phyloP scores from a whole-genome alignment of 53 echinoderm and acorn worm species.

The Crossaster papposus region DNA sequence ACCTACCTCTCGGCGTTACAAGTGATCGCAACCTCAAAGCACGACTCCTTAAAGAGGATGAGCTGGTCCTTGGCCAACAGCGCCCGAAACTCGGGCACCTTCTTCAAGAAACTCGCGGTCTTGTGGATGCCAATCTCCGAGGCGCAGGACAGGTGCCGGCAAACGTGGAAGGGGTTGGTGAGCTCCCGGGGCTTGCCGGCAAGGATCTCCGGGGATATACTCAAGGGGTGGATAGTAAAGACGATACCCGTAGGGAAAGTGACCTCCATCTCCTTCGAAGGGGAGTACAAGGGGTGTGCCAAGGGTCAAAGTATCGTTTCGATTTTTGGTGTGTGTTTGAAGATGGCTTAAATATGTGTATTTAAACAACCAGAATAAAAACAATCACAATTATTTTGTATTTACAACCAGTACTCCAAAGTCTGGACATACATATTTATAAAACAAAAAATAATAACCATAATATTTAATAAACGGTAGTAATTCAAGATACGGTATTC shows the following conservation, averaged over 20 bases:
- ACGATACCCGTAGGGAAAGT: slow-evolving; percentile 52
- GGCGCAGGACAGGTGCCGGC: slow-evolving; percentile 61
- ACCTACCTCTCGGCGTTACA: slow-evolving; percentile 49
- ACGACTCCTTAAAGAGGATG: slow-evolving; percentile 72
- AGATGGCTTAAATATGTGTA: too few species aligned
- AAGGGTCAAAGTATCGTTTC: too few species aligned
- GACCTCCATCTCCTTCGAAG: slow-evolving; percentile 40
- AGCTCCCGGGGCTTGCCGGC: slow-evolving; percentile 72
- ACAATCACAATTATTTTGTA: too few species aligned
- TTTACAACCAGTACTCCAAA: too few species aligned
- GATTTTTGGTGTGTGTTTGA: too few species aligned
- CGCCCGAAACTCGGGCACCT: slow-evolving; percentile 57
- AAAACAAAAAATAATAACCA: too few species aligned
- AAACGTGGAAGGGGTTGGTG: slow-evolving; percentile 69
- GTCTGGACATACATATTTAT: too few species aligned
- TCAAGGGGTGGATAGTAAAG: slow-evolving; percentile 35
- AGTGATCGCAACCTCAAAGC: slow-evolving; percentile 62
- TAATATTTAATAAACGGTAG: too few species aligned
- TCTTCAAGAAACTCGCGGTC: slow-evolving; percentile 71
- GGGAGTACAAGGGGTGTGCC: not conserved
- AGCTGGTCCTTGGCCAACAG: slow-evolving; percentile 68
- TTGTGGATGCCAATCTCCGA: slow-evolving; percentile 78
- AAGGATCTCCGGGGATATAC: slow-evolving; percentile 41
- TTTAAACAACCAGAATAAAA: too few species aligned
- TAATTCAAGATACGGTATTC: too few species aligned